These are phyloP conservation scores for Hippocampus kuda DNA, from an alignment of 2,797 vertebrate species.

Conservation along the genomic window DNA sequence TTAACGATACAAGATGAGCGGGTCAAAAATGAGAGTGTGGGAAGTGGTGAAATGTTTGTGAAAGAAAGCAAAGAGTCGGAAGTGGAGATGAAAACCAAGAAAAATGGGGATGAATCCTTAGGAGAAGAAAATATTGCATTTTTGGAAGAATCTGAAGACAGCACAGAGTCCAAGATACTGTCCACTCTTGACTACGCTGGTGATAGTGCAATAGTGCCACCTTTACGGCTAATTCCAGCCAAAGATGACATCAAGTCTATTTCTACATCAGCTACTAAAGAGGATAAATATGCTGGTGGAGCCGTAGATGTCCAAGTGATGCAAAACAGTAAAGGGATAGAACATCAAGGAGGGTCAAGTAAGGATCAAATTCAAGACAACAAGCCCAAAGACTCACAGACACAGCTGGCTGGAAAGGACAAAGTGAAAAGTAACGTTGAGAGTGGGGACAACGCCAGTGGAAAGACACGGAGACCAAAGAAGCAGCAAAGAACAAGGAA, in stretches of 20 bases:
- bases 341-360: slow-evolving; percentile 21
- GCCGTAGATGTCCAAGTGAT: slow-evolving; percentile 15
- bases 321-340: slow-evolving; percentile 32
- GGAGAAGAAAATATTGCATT: slow-evolving; percentile 11
- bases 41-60: slow-evolving; percentile 15
- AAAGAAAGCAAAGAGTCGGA: slow-evolving; percentile 13
- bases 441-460: slow-evolving; percentile 36
- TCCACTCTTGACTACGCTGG: slow-evolving; percentile 54
- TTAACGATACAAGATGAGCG: slow-evolving; percentile 12
- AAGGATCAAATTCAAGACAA: slow-evolving; percentile 9
- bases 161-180: slow-evolving; percentile 58
- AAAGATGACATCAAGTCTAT: slow-evolving; percentile 16
- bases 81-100: slow-evolving; percentile 9
- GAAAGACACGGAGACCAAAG: slow-evolving; percentile 51
- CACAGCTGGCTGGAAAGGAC: slow-evolving; percentile 16
- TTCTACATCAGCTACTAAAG: slow-evolving; percentile 12
- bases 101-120: slow-evolving; percentile 17
- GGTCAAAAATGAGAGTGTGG: slow-evolving; percentile 7
- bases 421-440: slow-evolving; percentile 46
- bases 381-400: slow-evolving; percentile 12
- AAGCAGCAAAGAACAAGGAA: slow-evolving; percentile 55
- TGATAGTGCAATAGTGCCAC: slow-evolving; percentile 42
- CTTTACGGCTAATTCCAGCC: slow-evolving; percentile 19
- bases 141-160: slow-evolving; percentile 50
- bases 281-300: slow-evolving; percentile 24